Base-by-base conservation (phyloP, 1,140 invertebrate species). In the Potamilus streckersoni region DNA sequence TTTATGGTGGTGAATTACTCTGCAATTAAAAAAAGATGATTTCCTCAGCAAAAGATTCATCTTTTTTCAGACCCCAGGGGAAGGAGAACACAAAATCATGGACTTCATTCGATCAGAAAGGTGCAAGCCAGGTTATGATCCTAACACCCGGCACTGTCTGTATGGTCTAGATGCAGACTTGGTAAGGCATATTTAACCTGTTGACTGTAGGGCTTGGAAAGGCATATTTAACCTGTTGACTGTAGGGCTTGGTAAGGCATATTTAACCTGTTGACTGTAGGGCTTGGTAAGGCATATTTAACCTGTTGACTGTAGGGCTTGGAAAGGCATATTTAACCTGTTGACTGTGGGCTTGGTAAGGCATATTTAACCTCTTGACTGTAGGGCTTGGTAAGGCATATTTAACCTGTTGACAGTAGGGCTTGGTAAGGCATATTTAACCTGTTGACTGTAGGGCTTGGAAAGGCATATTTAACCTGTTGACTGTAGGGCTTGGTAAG, bases 31-130 rank as follows among this genome's bases (percentile, higher is more conserved):
- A 49, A 11, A 31, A 49, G 0, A 49, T 49, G 6, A 49, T 49
- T 49, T 49, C 38, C 38, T 49, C 6, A 49, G 38, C 27, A 49
- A 49, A 49, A 49, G 38, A 58, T 68, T 65, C 71, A 38, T 68
- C 31, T 55, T 68, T 23, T 84, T 83, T 67, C 82, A 96, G 94
- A 95, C 95, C 6, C 96, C 97, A 31, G 97, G 97, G 19, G 97
- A 99, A 92, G 97, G 97, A 11, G 97, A 99, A 90, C 97, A 99
- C 88, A 99, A 99, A 91, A 97, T 99, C 66, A 98, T 98, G 97
- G 97, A 99, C 88, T 98, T 96, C 86, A 98, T 99, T 79, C 91
- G 97, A 55, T 96, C 94, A 89, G 91, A 95, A 85, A 94, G 95
- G 83, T 92, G 95, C 0, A 93, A 95, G 86, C 93, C 94, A 4